A percentile compares a stretch with the other conserved stretches of the same genome.
phyloP scores from a whole-genome alignment of 1,140 invertebrate species.

The Helicoverpa armigera region DNA sequence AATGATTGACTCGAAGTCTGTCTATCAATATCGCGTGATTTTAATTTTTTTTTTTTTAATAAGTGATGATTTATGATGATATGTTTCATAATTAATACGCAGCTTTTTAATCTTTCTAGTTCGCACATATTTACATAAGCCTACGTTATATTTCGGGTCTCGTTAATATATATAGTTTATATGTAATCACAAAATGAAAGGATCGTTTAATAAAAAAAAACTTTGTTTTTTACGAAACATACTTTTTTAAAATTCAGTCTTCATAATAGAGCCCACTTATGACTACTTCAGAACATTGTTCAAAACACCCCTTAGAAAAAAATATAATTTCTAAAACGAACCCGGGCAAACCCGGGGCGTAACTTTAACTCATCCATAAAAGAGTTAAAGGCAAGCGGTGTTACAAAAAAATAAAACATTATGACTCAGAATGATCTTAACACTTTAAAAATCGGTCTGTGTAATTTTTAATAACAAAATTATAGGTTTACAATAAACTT shows the following conservation, averaged over 20 bases:
- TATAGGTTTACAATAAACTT: constrained; percentile 45
- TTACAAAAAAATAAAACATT: constrained; percentile 45
- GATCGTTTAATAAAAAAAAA: too few relatives aligned
- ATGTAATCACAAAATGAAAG: too few relatives aligned
- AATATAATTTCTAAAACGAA: not conserved
- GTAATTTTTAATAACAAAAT: constrained; percentile 58
- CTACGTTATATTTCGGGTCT: too few relatives aligned
- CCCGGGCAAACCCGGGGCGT: not conserved
- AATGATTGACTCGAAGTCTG: constrained; percentile 14
- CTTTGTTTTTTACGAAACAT: not conserved
- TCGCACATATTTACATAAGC: too few relatives aligned
- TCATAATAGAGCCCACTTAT: not conserved
- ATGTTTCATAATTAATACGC: too few relatives aligned
- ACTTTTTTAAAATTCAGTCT: not conserved
- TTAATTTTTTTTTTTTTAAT: too few relatives aligned
- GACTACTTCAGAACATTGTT: not conserved
- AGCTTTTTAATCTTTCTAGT: too few relatives aligned
- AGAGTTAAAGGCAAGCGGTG: constrained; percentile 27
- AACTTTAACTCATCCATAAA: constrained; percentile 17
- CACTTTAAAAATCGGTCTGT: constrained; percentile 53
- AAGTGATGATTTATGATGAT: too few relatives aligned
- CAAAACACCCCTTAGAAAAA: not conserved
- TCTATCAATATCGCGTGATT: not conserved
- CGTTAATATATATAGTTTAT: too few relatives aligned
- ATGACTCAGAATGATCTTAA: constrained; percentile 53